Conservation (phyloP, 2,797 vertebrate genomes). For the Miichthys miiuy region DNA sequence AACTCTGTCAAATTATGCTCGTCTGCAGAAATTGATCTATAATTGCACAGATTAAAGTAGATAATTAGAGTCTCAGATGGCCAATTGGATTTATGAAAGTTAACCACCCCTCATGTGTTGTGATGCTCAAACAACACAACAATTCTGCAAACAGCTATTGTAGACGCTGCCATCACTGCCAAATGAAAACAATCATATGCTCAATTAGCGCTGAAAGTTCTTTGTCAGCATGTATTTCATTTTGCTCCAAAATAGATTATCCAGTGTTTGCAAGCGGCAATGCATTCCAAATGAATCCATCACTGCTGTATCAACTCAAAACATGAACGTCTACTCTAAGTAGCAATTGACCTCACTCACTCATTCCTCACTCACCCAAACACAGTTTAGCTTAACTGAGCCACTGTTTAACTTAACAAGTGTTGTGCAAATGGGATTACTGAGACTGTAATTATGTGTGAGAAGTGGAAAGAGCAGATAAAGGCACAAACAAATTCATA, state of each 20-base stretch:
- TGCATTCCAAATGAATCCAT: not conserved
- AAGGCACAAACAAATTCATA: conserved; percentile 20
- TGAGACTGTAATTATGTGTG: conserved; percentile 23
- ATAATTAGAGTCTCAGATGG: not conserved
- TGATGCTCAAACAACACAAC: not conserved
- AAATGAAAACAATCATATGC: conserved; percentile 22
- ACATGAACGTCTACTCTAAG: not conserved
- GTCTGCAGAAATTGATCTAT: not conserved
- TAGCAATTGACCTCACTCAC: conserved; percentile 9
- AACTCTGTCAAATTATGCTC: not conserved
- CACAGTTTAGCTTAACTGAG: not conserved
- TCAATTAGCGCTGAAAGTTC: not conserved
- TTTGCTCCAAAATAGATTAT: not conserved
- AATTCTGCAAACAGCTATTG: not conserved
- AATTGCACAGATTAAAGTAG: not conserved
- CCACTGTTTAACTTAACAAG: not conserved
- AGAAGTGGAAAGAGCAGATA: conserved; percentile 7
- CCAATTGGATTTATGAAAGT: conserved; percentile 2
- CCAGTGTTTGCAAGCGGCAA: not conserved
- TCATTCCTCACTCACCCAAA: conserved; percentile 1
- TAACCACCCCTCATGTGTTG: not conserved
- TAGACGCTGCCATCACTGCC: conserved; percentile 4
- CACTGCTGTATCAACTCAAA: conserved; percentile 10
- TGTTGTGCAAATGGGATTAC: conserved; percentile 21
- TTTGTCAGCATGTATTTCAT: not conserved